These are phyloP conservation scores for Dicyrtoma fusca DNA, from an alignment of 2,888 invertebrate genomes.

Conservation along the genomic window DNA sequence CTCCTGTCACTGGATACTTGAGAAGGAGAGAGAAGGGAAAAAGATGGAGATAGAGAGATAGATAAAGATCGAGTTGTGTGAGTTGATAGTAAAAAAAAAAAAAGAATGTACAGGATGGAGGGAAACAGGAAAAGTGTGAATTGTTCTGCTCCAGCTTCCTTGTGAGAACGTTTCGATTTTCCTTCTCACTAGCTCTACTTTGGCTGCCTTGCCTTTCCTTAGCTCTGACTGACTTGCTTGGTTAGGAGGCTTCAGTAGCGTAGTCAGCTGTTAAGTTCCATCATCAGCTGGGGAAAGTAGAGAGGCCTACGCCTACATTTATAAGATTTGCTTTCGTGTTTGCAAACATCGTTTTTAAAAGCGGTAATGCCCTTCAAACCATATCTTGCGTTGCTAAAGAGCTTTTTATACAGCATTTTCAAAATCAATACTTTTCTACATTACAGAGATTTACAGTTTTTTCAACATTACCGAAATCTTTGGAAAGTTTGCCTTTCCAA, in stretches of 20 bases:
- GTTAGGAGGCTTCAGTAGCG: neutral
- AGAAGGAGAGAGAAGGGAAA: neutral
- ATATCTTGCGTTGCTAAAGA: too few species aligned
- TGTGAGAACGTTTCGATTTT: slow-evolving; percentile 3
- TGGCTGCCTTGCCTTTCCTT: neutral
- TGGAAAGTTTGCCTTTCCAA: too few species aligned
- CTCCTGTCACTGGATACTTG: too few species aligned
- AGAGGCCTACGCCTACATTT: neutral
- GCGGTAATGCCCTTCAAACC: too few species aligned
- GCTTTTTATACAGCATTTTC: too few species aligned
- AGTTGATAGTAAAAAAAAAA: neutral
- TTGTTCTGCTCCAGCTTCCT: slow-evolving; percentile 19
- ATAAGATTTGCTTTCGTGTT: too few species aligned
- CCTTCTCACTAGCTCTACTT: neutral
- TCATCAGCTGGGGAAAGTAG: neutral
- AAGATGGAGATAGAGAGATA: neutral
- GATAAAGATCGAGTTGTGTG: neutral
- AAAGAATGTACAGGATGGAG: slow-evolving; percentile 5
- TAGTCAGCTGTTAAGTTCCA: too few species aligned
- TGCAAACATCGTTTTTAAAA: too few species aligned
- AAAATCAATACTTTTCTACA: too few species aligned
- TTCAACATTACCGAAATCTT: too few species aligned
- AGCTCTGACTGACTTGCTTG: neutral
- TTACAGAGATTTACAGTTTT: too few species aligned
- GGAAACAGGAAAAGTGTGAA: slow-evolving; percentile 19